Conservation (phyloP, 2,113 vertebrate species). For the Todiramphus chloris region DNA sequence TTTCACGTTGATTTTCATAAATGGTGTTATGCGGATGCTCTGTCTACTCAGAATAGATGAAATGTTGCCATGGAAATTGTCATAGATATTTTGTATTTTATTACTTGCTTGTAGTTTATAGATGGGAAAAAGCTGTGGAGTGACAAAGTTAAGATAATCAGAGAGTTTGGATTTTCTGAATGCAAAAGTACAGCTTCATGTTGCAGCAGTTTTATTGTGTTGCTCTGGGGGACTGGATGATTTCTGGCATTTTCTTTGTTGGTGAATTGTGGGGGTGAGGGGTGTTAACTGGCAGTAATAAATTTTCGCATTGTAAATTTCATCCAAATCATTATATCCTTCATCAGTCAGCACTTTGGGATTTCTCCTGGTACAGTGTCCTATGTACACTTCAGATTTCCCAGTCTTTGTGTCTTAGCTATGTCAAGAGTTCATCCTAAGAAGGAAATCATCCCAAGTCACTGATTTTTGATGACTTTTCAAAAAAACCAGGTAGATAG, state of each 20-base stretch:
- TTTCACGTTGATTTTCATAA: background rate
- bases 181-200: background rate
- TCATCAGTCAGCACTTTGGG: background rate
- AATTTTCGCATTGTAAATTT: background rate
- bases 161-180: background rate
- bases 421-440: background rate
- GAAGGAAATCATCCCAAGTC: background rate
- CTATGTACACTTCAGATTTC: background rate
- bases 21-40: background rate
- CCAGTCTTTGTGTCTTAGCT: background rate
- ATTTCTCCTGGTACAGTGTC: background rate
- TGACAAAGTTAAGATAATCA: background rate
- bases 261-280: background rate
- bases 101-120: background rate
- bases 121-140: background rate
- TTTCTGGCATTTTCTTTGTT: constrained; percentile 5
- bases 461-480: background rate
- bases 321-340: background rate
- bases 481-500: background rate
- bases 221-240: background rate
- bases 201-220: background rate
- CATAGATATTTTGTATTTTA: background rate
- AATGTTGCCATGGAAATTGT: background rate
- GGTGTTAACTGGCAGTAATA: background rate
- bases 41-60: background rate